Evolutionary conservation across 1,140 invertebrate genomes (phyloP).

Genomic region (Papilio polytes): DNA sequence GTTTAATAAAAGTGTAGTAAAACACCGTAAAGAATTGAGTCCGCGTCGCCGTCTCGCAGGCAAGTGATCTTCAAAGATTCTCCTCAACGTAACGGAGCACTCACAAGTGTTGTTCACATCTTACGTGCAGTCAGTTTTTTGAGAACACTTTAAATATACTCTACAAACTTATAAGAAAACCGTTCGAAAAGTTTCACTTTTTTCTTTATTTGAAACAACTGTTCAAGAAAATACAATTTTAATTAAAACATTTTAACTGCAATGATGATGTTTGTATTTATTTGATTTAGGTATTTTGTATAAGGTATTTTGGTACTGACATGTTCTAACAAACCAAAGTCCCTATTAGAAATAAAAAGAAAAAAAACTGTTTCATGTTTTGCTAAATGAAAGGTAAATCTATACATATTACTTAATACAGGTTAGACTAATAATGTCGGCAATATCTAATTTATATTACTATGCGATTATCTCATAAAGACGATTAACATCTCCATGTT

Average conservation of each 20-base stretch:
- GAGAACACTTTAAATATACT: slow-evolving; percentile 30
- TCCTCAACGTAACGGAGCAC: slow-evolving; percentile 33
- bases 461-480: not conserved
- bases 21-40: not conserved
- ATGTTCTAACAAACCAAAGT: too few species aligned
- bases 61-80: slow-evolving; percentile 40
- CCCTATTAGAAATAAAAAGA: too few species aligned
- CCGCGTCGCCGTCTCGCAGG: not conserved
- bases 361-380: too few species aligned
- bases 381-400: too few species aligned
- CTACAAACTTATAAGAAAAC: slow-evolving; percentile 25
- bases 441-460: not conserved
- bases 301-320: too few species aligned
- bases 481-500: not conserved
- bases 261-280: too few species aligned
- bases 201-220: not conserved
- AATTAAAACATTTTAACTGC: too few species aligned
- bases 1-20: not conserved
- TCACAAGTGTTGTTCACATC: slow-evolving; percentile 39
- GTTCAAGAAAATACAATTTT: not conserved
- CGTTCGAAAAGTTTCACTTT: not conserved
- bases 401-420: too few species aligned
- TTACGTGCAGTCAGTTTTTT: slow-evolving; percentile 36
- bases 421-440: not conserved
- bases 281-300: too few species aligned